These are phyloP conservation scores for Ploceus nigricollis DNA, from an alignment of 2,113 vertebrate species.

Conservation along the genomic window DNA sequence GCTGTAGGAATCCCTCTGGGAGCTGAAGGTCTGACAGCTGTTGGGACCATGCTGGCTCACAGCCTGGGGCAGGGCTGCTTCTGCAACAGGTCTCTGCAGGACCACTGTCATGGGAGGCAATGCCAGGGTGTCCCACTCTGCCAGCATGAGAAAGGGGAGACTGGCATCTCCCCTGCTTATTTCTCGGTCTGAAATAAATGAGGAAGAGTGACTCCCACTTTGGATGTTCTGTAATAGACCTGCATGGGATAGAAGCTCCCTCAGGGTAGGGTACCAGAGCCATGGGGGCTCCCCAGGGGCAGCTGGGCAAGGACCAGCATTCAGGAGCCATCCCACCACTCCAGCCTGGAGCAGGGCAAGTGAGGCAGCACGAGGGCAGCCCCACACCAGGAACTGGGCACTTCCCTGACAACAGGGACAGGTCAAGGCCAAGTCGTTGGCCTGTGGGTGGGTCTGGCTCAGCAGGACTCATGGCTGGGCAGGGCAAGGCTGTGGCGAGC, in stretches of 20 bases:
- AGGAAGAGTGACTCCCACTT: background rate
- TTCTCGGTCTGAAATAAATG: background rate
- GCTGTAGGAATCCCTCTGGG: background rate
- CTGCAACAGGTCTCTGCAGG: background rate
- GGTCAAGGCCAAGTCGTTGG: background rate
- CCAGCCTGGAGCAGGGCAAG: background rate
- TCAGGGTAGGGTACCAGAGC: background rate
- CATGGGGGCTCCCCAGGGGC: fast-evolving
- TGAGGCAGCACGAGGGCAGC: background rate
- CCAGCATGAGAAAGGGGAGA: background rate
- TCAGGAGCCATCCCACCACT: background rate
- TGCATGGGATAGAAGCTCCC: background rate
- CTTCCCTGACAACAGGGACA: background rate
- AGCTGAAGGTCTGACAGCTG: background rate
- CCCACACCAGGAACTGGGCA: background rate
- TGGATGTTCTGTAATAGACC: background rate
- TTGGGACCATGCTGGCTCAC: background rate
- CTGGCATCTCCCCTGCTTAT: background rate
- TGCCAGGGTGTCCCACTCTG: background rate
- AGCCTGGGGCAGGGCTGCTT: background rate
- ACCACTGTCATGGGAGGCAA: background rate
- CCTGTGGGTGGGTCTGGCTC: background rate
- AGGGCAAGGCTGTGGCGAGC: background rate
- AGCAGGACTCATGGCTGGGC: fast-evolving
- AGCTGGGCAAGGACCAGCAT: background rate